Evolutionary conservation across 2,113 vertebrate genomes (phyloP).

Genomic region (Solea senegalensis): DNA sequence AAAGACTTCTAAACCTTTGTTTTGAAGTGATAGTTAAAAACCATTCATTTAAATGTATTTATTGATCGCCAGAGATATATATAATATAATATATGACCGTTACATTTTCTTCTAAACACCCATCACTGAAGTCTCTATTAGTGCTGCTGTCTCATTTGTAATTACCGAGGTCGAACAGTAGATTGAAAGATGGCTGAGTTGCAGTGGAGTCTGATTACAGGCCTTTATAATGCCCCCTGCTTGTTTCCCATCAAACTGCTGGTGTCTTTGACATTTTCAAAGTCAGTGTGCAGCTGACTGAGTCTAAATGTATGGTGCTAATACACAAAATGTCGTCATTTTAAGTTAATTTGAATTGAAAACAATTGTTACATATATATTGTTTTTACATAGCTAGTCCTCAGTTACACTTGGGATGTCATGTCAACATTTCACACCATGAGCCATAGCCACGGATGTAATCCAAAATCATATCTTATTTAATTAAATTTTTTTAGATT

Average conservation of each 20-base stretch:
- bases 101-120: slow-evolving; percentile 18
- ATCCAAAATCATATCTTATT: too few species aligned
- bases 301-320: too few species aligned
- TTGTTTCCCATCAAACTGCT: slow-evolving; percentile 20
- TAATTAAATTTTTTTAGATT: too few species aligned
- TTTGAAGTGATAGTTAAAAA: not conserved
- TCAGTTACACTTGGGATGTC: too few species aligned
- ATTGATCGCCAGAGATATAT: slow-evolving; percentile 11
- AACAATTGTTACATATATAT: too few species aligned
- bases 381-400: too few species aligned
- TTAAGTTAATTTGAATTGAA: too few species aligned
- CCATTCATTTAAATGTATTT: not conserved
- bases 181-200: slow-evolving; percentile 35
- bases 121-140: slow-evolving; percentile 40
- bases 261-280: slow-evolving; percentile 35
- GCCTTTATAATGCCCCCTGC: slow-evolving; percentile 37
- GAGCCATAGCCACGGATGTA: too few species aligned
- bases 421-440: too few species aligned
- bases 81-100: slow-evolving; percentile 25
- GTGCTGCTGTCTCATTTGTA: slow-evolving; percentile 30
- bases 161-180: slow-evolving; percentile 30
- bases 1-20: not conserved
- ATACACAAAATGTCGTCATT: too few species aligned
- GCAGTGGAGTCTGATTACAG: slow-evolving; percentile 25
- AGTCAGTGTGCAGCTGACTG: not conserved